Conservation (phyloP, 2,797 vertebrate species). For the Echeneis naucrates region DNA sequence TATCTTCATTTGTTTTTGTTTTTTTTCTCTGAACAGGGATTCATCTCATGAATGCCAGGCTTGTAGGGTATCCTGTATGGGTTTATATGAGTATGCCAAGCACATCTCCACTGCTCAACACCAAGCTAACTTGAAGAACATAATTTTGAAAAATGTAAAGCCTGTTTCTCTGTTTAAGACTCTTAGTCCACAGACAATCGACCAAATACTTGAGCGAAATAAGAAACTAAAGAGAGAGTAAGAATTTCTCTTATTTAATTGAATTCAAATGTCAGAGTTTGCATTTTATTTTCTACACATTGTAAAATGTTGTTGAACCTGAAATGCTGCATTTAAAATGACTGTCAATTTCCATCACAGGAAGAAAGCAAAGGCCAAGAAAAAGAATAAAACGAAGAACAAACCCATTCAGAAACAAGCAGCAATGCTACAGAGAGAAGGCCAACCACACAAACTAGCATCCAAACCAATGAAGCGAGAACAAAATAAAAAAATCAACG, state of each 20-base stretch:
- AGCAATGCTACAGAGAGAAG: not conserved
- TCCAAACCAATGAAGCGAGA: not conserved
- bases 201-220: constrained; percentile 45
- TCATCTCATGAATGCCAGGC: constrained; percentile 72
- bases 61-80: constrained; percentile 44
- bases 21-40: constrained; percentile 46
- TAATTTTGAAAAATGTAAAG: constrained; percentile 34
- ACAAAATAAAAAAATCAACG: not conserved
- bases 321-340: not conserved
- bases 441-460: not conserved
- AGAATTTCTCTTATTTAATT: constrained; percentile 22
- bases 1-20: constrained; percentile 9
- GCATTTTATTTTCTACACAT: not conserved
- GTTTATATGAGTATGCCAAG: constrained; percentile 51
- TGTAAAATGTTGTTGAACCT: not conserved
- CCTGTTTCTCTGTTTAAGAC: not conserved
- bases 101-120: constrained; percentile 72
- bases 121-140: constrained; percentile 34
- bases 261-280: not conserved
- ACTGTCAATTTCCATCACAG: constrained; percentile 35
- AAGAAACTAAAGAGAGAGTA: constrained; percentile 56
- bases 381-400: constrained; percentile 50
- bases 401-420: not conserved
- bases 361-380: constrained; percentile 33
- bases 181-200: constrained; percentile 20